phyloP scores from a whole-genome alignment of 1,140 invertebrate genomes.

The Pseudomyrmex gracilis region DNA sequence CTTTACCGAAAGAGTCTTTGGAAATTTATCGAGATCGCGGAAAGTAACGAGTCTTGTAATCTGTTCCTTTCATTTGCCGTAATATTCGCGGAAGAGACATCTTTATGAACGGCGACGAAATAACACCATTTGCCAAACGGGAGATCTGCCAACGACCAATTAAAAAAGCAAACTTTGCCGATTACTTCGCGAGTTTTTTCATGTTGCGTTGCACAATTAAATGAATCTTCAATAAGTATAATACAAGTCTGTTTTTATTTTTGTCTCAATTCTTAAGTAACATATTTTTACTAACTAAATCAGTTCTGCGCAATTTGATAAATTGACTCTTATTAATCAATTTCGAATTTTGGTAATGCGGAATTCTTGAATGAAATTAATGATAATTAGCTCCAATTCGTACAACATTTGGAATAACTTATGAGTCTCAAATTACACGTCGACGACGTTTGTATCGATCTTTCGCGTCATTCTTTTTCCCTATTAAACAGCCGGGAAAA shows the following conservation, averaged over 20 bases:
- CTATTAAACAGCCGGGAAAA: constrained; percentile 11
- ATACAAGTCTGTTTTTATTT: no score
- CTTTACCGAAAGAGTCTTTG: constrained; percentile 28
- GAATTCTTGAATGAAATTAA: constrained; percentile 36
- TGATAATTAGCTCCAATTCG: constrained; percentile 36
- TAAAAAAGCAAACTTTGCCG: no score
- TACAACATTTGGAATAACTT: constrained; percentile 24
- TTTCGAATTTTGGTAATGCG: not conserved
- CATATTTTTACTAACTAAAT: no score
- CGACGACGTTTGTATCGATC: constrained; percentile 40
- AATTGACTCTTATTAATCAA: not conserved
- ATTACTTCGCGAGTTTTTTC: not conserved
- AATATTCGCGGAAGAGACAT: constrained; percentile 25
- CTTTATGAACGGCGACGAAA: constrained; percentile 2
- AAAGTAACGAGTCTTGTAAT: constrained; percentile 67
- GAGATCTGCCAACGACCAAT: no score
- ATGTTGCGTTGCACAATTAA: not conserved
- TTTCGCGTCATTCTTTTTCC: not conserved
- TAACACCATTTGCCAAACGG: not conserved
- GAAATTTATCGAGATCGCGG: constrained; percentile 55
- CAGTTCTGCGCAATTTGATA: not conserved
- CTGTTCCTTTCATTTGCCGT: constrained; percentile 37
- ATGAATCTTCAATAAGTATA: no score
- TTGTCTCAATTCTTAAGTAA: no score
- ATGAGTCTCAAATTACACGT: constrained; percentile 37